Evolutionary conservation across 2,113 vertebrate species (phyloP), one percentile per base, ranked within the genome.

Genomic region (Platysteira castanea): DNA sequence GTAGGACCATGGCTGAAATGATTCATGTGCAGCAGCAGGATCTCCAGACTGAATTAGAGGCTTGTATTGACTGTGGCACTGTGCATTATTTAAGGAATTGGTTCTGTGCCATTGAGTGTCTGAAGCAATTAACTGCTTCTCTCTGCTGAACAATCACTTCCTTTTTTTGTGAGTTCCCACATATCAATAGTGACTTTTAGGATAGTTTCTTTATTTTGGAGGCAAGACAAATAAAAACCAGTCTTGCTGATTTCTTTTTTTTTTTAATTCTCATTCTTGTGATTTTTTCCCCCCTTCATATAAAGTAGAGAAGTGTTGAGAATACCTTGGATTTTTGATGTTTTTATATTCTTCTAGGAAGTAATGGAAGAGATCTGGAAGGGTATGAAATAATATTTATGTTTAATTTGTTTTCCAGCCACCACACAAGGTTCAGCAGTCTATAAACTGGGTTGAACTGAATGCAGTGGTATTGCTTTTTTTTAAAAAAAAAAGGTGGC

Each of bases 111-210:
- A 33, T 39, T 50, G 39, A 73, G 70, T 92, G 76, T 95, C 87
- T 97, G 90, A 95, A 91, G 81, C 89, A 94, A 94, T 96, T 96
- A 95, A 93, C 83, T 93, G 63, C 57, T 91, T 39, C 86, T 94
- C 84, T 80, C 31, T 92, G 89, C 77, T 93, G 65, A 95, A 96
- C 89, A 95, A 93, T 79, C 61, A 26, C 28, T 68, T 90, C 74
- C 47, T 87, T 94, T 91, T 89, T 84, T 78, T 84, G 64, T 67
- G 42, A 82, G 57, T 64, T 95, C 39, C 17, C 88, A 39, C 22
- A 4, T 81, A 89, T 88, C 73, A 96, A 22, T 84, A 87, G 69
- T 88, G 91, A 93, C 83, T 95, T 93, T 59, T 86, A 85, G 23
- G 44, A 37, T 70, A 56, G 35, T 71, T 82, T 77, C 61, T 91